Base-by-base conservation (phyloP, 2,113 vertebrate species). In the Ranitomeya imitator region DNA sequence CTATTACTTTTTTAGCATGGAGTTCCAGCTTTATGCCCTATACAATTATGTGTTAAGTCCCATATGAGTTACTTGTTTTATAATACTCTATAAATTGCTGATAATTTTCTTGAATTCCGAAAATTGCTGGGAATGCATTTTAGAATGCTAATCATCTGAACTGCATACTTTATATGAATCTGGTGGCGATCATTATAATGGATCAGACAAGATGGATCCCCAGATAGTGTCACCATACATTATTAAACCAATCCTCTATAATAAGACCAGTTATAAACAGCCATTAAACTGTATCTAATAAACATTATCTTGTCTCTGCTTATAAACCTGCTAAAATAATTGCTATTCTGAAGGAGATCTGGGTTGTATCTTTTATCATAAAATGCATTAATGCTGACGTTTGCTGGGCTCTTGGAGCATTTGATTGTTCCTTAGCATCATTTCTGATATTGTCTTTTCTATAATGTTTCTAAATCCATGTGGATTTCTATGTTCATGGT, bases 401-500 rank as follows among this genome's bases (percentile, higher is more conserved):
- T 51, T 19, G 63, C 61, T 69, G 61, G 15, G 26, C 26, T 81
- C 57, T 37, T 23, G 21, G 19, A 69, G 31, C 45, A 83, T 16
- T 61, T 21, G 65, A 71, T 37, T 76, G n/a, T 11, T 76, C 21
- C 55, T 78, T 23, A 52, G 21, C 23, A n/a, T 31, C n/a, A 54
- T 71, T 85, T 60, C 14, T 15, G 7, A 74, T 74, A 73, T 85
- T 63, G 45, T 73, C 60, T 52, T 81, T 81, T 55, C 59, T 12
- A 16, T 51, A 83, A 67, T 77, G 59, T 83, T 88, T 57, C 37
- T 88, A 82, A 88, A 77, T 21, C 85, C 69, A 65, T 83, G 79
- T 77, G 57, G 69, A 61, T 88, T 83, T 21, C 67, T 23, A 52
- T 59, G 55, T 52, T 77, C 59, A 55, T 84, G 83, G 69, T 88